Percentiles rank a stretch among this genome's conserved stretches.
Conservation (phyloP, 2,797 vertebrate species). For the Nyctalus aviator region DNA sequence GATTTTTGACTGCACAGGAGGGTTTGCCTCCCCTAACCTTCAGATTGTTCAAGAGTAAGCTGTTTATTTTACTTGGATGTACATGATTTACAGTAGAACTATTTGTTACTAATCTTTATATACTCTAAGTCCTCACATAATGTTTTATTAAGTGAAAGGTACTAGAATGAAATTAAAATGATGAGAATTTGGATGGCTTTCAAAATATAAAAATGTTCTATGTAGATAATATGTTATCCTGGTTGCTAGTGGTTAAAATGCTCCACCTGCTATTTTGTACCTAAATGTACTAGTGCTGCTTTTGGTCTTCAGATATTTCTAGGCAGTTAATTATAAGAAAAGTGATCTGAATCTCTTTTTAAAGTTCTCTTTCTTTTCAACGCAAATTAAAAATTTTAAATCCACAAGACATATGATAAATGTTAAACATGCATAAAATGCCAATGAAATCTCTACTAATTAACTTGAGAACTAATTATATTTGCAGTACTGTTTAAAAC, state of each 20-base stretch:
- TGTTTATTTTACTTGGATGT: neutral
- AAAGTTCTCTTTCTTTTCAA: constrained; percentile 26
- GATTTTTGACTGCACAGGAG: neutral
- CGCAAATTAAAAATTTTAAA: constrained; percentile 61
- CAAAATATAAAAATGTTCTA: constrained; percentile 5
- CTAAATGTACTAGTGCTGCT: neutral
- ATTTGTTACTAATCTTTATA: neutral
- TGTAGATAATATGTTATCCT: neutral
- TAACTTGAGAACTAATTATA: constrained; percentile 37
- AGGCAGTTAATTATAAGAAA: constrained; percentile 45
- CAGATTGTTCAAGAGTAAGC: neutral
- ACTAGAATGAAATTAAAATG: constrained; percentile 6
- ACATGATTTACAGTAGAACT: neutral
- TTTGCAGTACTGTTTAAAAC: constrained; percentile 35
- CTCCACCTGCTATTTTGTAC: neutral
- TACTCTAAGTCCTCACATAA: neutral
- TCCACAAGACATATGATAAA: constrained; percentile 56
- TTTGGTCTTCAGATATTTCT: constrained; percentile 31
- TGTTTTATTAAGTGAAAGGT: constrained; percentile 1
- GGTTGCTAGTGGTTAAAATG: neutral
- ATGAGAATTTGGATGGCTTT: neutral
- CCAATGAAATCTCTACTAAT: neutral
- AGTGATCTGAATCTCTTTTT: constrained; percentile 31
- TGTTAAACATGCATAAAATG: constrained; percentile 55
- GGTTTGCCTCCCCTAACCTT: neutral